Conservation (phyloP, 2,113 vertebrate genomes). For the Bubo scandiacus region DNA sequence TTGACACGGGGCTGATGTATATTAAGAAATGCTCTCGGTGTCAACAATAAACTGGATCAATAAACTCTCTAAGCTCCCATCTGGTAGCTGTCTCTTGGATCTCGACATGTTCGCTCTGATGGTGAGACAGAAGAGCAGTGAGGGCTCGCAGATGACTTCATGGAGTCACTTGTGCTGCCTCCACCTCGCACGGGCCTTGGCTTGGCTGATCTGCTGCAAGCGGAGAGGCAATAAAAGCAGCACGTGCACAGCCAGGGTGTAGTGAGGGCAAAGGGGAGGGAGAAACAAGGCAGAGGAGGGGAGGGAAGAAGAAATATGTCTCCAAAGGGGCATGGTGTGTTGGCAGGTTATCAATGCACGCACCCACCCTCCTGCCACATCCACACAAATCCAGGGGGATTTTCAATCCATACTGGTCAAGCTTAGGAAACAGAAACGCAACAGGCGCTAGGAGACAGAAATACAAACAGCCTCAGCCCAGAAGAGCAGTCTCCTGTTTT, state of each 20-base stretch:
- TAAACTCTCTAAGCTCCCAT: constrained; percentile 52
- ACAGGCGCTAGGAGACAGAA: background rate
- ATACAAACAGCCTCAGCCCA: background rate
- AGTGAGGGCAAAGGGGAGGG: background rate
- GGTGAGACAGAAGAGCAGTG: background rate
- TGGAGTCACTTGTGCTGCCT: background rate
- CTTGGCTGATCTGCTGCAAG: background rate
- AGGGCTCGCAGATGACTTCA: background rate
- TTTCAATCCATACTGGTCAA: background rate
- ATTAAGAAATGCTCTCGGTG: constrained; percentile 9
- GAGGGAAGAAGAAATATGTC: background rate
- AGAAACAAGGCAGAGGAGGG: background rate
- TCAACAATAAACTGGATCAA: constrained; percentile 55
- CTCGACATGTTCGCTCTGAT: background rate
- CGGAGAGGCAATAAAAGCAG: background rate
- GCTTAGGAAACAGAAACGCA: background rate
- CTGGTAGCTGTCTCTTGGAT: background rate
- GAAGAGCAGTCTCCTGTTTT: background rate
- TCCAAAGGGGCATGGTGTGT: background rate
- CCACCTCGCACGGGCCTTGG: background rate
- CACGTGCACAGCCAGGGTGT: background rate
- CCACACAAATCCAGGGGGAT: background rate
- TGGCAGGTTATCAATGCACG: background rate
- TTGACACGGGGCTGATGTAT: constrained; percentile 15
- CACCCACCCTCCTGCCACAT: background rate